Conservation (phyloP, 2,797 vertebrate genomes). For the Clamator glandarius region DNA sequence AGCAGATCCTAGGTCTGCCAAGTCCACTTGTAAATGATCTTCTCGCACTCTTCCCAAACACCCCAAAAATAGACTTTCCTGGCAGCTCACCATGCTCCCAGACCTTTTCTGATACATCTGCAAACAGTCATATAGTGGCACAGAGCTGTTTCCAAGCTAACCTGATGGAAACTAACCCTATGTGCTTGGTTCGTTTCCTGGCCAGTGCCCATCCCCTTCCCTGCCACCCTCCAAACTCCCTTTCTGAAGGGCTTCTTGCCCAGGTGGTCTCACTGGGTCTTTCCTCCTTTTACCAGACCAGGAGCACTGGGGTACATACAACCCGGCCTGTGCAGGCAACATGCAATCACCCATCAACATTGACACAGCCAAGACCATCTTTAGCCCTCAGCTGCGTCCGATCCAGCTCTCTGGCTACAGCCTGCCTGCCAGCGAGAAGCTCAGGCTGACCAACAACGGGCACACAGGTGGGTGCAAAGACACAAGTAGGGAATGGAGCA, state of each 20-base stretch:
- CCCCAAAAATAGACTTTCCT: conserved; percentile 63
- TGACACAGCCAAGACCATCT: conserved; percentile 28
- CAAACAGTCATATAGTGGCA: not conserved
- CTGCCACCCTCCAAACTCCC: not conserved
- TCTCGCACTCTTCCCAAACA: conserved; percentile 15
- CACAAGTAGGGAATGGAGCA: not conserved
- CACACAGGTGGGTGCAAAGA: conserved; percentile 81
- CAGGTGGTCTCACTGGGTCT: not conserved
- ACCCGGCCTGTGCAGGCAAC: conserved; percentile 64
- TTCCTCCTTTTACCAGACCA: not conserved
- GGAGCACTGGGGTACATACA: conserved; percentile 43
- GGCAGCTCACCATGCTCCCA: not conserved
- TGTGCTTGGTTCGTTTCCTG: not conserved
- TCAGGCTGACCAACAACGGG: conserved; percentile 83
- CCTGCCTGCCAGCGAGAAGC: conserved; percentile 37
- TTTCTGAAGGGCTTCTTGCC: not conserved
- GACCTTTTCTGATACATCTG: conserved; percentile 22
- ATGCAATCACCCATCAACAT: conserved; percentile 86
- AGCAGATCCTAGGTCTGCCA: not conserved
- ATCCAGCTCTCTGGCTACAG: conserved; percentile 80
- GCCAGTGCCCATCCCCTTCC: not conserved
- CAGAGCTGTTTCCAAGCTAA: not conserved
- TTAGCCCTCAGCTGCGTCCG: conserved; percentile 55
- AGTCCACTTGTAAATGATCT: conserved; percentile 46
- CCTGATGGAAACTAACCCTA: not conserved